A percentile compares a stretch with the other conserved stretches of the same genome.
Evolutionary conservation across 2,888 invertebrate species (phyloP).

Genomic region (Xanthia togata): DNA sequence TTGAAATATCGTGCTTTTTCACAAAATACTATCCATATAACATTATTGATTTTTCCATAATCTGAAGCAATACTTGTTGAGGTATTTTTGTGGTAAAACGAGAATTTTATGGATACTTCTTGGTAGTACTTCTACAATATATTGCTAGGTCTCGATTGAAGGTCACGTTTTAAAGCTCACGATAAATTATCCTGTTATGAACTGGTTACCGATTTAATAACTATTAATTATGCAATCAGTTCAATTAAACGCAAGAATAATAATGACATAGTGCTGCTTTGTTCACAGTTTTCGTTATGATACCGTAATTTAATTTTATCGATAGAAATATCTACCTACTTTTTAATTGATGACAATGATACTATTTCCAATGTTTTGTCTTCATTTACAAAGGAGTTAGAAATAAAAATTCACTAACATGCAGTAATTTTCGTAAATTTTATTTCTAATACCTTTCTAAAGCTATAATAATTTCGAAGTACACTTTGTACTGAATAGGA

Average conservation of each 20-base stretch:
- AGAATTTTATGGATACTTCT: conserved; percentile 20
- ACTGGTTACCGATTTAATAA: conserved; percentile 30
- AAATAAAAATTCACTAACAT: too few species aligned
- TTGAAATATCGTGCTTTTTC: conserved; percentile 3
- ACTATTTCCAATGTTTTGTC: background rate
- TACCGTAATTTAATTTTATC: conserved; percentile 1
- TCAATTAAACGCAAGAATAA: conserved; percentile 52
- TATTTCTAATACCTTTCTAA: background rate
- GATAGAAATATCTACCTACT: background rate
- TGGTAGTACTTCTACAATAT: background rate
- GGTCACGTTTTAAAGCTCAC: conserved; percentile 29
- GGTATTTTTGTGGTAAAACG: background rate
- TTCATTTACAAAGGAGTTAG: too few species aligned
- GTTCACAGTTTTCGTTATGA: conserved; percentile 1
- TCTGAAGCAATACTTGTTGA: too few species aligned
- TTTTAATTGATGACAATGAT: background rate
- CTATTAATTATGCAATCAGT: conserved; percentile 53
- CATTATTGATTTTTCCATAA: background rate
- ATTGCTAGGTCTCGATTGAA: conserved; percentile 13
- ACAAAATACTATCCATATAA: conserved; percentile 7
- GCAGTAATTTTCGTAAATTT: background rate
- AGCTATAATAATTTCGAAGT: background rate
- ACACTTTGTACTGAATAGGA: background rate
- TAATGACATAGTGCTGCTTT: conserved; percentile 32
- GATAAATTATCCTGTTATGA: conserved; percentile 38